phyloP scores from a whole-genome alignment of 2,888 invertebrate species.

The Onchidella celtica region DNA sequence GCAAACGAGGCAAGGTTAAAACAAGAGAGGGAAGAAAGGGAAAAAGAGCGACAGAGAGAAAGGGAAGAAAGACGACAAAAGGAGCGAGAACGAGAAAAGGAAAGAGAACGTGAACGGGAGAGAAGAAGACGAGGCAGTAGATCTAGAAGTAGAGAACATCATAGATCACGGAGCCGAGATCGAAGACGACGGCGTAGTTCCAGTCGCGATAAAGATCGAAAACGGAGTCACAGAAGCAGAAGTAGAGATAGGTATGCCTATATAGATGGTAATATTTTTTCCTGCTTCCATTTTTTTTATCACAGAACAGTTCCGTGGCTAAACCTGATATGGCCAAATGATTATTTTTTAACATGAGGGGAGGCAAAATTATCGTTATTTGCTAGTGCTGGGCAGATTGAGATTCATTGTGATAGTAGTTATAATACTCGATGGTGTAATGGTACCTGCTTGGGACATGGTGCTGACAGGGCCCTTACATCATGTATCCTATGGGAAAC shows the following conservation, averaged over 20 bases:
- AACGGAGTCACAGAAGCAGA: slow-evolving; percentile 37
- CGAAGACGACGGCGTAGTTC: slow-evolving; percentile 62
- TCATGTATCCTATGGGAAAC: too few species aligned
- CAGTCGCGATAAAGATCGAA: slow-evolving; percentile 60
- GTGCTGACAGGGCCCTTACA: too few species aligned
- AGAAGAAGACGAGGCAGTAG: slow-evolving; percentile 52
- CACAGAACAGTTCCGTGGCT: too few species aligned
- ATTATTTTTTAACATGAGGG: too few species aligned
- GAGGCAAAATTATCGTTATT: too few species aligned
- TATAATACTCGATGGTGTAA: too few species aligned
- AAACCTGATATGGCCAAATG: too few species aligned
- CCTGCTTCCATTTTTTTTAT: too few species aligned
- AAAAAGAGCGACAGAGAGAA: slow-evolving; percentile 82
- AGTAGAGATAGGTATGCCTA: slow-evolving; percentile 52
- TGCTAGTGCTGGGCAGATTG: too few species aligned
- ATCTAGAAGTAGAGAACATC: slow-evolving; percentile 56
- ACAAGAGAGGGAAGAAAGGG: slow-evolving; percentile 73
- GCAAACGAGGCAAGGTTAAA: slow-evolving; percentile 80
- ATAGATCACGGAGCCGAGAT: slow-evolving; percentile 63
- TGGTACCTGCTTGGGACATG: too few species aligned
- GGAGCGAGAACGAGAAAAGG: slow-evolving; percentile 51
- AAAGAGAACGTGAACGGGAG: slow-evolving; percentile 47
- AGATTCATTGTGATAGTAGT: too few species aligned
- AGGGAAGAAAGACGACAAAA: slow-evolving; percentile 77
- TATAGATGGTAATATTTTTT: too few species aligned